These are phyloP conservation scores for Muricea muricata DNA, from an alignment of 92 coral and sea anemone genomes.

Conservation along the genomic window DNA sequence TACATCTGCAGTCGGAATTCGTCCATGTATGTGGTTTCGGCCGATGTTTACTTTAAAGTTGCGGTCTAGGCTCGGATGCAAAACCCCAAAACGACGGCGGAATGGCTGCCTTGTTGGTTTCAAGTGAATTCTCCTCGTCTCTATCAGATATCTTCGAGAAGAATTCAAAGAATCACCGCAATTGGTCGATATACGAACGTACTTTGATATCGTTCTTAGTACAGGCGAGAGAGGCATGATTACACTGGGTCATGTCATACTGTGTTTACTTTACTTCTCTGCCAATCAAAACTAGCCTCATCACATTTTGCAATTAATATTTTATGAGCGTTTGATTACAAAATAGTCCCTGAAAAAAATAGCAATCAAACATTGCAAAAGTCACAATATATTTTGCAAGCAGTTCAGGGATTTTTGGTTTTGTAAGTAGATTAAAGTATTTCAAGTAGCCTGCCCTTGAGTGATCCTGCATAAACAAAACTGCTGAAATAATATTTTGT, in stretches of 20 bases:
- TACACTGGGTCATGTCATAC: slow-evolving; percentile 13
- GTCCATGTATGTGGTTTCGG: neutral
- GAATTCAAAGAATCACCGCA: neutral
- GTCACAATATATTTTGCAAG: neutral
- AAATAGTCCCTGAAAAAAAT: neutral
- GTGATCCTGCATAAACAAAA: too few relatives aligned
- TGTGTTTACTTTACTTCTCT: neutral
- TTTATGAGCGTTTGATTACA: slow-evolving; percentile 27
- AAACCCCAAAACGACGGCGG: neutral
- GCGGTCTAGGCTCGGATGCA: slow-evolving; percentile 11
- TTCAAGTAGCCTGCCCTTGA: too few relatives aligned
- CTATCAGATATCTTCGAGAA: neutral
- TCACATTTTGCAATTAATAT: slow-evolving; percentile 12
- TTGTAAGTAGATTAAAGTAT: too few relatives aligned
- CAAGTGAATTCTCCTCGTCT: neutral
- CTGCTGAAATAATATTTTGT: neutral
- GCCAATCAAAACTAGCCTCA: slow-evolving; percentile 32
- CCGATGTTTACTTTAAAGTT: neutral
- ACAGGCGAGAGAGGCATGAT: neutral
- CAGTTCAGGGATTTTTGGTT: neutral
- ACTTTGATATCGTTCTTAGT: neutral
- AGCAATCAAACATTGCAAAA: slow-evolving; percentile 2
- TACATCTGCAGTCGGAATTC: neutral
- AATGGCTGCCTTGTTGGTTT: neutral
- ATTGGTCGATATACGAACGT: neutral